phyloP scores from a whole-genome alignment of 2,888 invertebrate species.

The Drosophila formosana region DNA sequence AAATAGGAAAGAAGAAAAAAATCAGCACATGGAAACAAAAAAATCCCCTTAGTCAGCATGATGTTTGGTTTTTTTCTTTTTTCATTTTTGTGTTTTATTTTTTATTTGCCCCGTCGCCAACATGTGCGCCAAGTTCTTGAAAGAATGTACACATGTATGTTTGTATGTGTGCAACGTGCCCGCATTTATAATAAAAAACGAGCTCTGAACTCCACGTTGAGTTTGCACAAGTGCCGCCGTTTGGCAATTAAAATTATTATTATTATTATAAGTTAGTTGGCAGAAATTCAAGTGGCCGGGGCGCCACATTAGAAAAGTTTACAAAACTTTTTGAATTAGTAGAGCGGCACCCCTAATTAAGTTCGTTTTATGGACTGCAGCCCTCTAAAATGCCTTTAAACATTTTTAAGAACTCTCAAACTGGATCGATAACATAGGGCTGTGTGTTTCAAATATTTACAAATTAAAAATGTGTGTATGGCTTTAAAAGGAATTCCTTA shows the following conservation, averaged over 20 bases:
- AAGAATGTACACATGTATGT: constrained; percentile 22
- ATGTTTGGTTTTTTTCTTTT: constrained; percentile 52
- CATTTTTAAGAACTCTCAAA: background rate
- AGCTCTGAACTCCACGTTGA: constrained; percentile 24
- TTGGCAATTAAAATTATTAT: constrained; percentile 77
- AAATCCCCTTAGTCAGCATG: constrained; percentile 69
- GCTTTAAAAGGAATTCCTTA: background rate
- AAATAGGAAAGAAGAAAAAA: constrained; percentile 19
- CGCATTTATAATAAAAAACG: constrained; percentile 25
- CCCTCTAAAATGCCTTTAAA: constrained; percentile 30
- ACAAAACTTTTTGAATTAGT: constrained; percentile 51
- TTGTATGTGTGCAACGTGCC: background rate
- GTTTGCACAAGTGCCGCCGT: constrained; percentile 60
- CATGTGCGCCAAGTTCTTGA: constrained; percentile 65
- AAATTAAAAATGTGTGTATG: background rate
- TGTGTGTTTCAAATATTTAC: background rate
- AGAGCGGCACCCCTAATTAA: constrained; percentile 55
- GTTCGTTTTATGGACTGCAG: constrained; percentile 37
- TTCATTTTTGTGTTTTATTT: constrained; percentile 11
- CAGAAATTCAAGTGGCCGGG: constrained; percentile 63
- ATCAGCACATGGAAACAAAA: constrained; percentile 39
- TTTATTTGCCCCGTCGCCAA: constrained; percentile 20
- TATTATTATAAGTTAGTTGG: constrained; percentile 78
- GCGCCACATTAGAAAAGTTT: constrained; percentile 71
- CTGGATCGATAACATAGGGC: background rate